phyloP scores from a whole-genome alignment of 2,888 invertebrate species.

The Chalcis sispes region DNA sequence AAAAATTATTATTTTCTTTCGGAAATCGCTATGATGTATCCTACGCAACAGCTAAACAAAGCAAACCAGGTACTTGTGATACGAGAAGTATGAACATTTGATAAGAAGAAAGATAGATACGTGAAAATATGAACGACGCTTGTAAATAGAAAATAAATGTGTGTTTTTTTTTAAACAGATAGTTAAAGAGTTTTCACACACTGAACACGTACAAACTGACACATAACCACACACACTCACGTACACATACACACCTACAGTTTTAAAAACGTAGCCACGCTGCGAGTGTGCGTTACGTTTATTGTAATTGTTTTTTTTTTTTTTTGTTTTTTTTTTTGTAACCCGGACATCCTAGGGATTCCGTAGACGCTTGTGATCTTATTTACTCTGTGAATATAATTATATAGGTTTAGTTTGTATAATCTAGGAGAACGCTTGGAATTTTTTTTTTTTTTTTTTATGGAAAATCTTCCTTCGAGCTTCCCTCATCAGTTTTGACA shows the following conservation, averaged over 20 bases:
- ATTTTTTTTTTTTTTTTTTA: too few relatives aligned
- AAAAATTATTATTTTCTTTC: neutral
- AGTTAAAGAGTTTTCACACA: conserved; percentile 56
- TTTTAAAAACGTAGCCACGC: conserved; percentile 63
- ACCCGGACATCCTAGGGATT: conserved; percentile 66
- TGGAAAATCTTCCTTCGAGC: conserved; percentile 63
- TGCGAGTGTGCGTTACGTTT: conserved; percentile 67
- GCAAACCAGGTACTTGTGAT: conserved; percentile 48
- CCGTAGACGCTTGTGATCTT: conserved; percentile 75
- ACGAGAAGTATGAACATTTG: conserved; percentile 46
- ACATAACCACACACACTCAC: too few relatives aligned
- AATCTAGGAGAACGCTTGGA: conserved; percentile 68
- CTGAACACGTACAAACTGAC: too few relatives aligned
- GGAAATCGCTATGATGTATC: conserved; percentile 3
- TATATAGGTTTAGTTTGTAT: conserved; percentile 59
- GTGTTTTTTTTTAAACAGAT: conserved; percentile 51
- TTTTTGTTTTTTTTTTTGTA: too few relatives aligned
- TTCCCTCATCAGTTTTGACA: conserved; percentile 65
- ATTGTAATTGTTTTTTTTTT: too few relatives aligned
- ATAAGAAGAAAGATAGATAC: conserved; percentile 24
- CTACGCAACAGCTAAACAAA: conserved; percentile 18
- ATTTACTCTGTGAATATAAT: conserved; percentile 68
- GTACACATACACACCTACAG: too few relatives aligned
- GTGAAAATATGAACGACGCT: conserved; percentile 52
- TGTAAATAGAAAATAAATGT: conserved; percentile 50